A percentile compares a stretch with the other conserved stretches of the same genome.
Conservation (phyloP, 1,140 invertebrate genomes). For the Polypedilum pembai region DNA sequence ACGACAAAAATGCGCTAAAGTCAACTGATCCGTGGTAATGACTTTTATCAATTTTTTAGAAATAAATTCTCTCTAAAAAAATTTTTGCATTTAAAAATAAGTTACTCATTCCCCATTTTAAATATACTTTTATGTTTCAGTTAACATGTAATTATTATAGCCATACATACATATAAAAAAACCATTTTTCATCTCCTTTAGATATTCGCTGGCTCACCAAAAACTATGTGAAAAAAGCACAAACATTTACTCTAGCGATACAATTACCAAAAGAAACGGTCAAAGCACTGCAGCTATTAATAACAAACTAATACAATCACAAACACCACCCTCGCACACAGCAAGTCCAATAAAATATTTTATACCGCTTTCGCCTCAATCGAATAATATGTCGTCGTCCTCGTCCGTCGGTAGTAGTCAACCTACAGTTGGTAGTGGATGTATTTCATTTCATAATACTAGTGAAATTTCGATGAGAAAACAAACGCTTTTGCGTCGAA, state of each 20-base stretch:
- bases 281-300: conserved; percentile 20
- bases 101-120: background rate
- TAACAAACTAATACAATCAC: conserved; percentile 20
- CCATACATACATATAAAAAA: background rate
- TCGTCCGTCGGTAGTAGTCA: background rate
- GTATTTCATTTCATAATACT: background rate
- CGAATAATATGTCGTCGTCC: background rate
- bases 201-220: conserved; percentile 27
- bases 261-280: conserved; percentile 25
- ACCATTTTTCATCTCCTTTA: background rate
- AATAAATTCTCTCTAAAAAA: background rate
- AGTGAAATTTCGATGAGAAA: conserved; percentile 29
- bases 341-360: conserved; percentile 25
- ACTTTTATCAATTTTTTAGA: no score
- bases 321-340: background rate
- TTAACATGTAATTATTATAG: background rate
- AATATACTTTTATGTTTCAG: background rate
- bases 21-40: no score
- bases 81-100: background rate
- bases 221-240: conserved; percentile 24
- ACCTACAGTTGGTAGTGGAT: conserved; percentile 15
- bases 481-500: conserved; percentile 28
- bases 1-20: no score
- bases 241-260: background rate
- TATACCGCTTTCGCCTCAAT: background rate